These are phyloP conservation scores for Tinea semifulvella DNA, from an alignment of 2,888 invertebrate genomes.

Conservation along the genomic window DNA sequence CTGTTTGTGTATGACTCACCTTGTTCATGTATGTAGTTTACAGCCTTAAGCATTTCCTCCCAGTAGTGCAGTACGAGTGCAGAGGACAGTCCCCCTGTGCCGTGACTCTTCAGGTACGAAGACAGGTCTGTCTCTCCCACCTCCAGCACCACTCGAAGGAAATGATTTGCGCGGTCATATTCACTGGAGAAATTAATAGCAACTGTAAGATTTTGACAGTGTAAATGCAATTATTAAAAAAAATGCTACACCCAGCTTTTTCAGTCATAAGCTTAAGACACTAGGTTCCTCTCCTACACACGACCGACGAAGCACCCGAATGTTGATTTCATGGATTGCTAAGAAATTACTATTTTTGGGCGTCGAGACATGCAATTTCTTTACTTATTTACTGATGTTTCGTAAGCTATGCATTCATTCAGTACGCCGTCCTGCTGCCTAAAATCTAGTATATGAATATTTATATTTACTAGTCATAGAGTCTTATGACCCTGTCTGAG, in stretches of 20 bases:
- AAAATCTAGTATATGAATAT: neutral
- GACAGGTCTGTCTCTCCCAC: conserved; percentile 91
- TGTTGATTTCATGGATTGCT: too few relatives aligned
- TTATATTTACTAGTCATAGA: conserved; percentile 81
- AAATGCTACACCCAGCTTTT: too few relatives aligned
- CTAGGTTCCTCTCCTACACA: too few relatives aligned
- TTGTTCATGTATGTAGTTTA: conserved; percentile 88
- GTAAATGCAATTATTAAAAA: too few relatives aligned
- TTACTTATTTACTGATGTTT: too few relatives aligned
- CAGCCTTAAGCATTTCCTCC: conserved; percentile 93
- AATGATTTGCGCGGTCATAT: conserved; percentile 68
- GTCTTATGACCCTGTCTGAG: conserved; percentile 81
- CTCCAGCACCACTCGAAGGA: conserved; percentile 89
- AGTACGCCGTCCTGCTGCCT: too few relatives aligned
- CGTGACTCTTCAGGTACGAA: conserved; percentile 72
- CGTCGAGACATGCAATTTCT: too few relatives aligned
- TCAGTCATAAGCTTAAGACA: too few relatives aligned
- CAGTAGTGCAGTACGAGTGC: conserved; percentile 88
- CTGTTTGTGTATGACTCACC: conserved; percentile 70
- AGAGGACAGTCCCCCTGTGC: conserved; percentile 70
- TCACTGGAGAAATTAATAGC: conserved; percentile 81
- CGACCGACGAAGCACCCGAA: too few relatives aligned
- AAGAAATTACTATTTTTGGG: too few relatives aligned
- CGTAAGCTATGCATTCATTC: too few relatives aligned
- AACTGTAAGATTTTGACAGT: too few relatives aligned